These are phyloP conservation scores for Drosophila lutescens DNA, from an alignment of 2,888 invertebrate species.

Conservation along the genomic window DNA sequence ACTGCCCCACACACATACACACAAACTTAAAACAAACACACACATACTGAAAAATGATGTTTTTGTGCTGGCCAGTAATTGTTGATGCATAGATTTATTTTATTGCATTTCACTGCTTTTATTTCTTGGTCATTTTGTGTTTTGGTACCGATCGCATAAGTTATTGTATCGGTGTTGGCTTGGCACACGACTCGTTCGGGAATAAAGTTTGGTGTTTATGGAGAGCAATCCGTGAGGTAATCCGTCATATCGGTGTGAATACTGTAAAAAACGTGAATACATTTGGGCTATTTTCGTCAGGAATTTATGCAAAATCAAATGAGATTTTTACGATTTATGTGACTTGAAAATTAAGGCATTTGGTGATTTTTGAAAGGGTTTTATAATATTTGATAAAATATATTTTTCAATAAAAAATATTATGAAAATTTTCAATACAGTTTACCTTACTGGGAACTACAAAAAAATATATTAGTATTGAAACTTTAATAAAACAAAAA, in stretches of 20 bases:
- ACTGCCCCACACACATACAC: constrained; percentile 51
- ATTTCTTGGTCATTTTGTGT: constrained; percentile 20
- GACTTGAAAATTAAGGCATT: constrained; percentile 5
- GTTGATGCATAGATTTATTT: constrained; percentile 45
- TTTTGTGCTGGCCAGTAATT: constrained; percentile 52
- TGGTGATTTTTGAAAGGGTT: neutral
- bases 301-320: constrained; percentile 32
- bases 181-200: constrained; percentile 47
- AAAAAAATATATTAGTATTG: too few species aligned
- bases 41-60: constrained; percentile 57
- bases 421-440: too few species aligned
- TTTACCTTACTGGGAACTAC: neutral
- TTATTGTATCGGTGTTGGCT: constrained; percentile 28
- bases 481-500: too few species aligned
- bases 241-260: constrained; percentile 24
- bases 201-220: constrained; percentile 3
- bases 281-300: constrained; percentile 15
- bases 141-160: constrained; percentile 49
- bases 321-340: constrained; percentile 20
- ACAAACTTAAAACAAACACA: constrained; percentile 21
- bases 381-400: neutral
- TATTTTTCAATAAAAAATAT: neutral
- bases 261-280: constrained; percentile 15
- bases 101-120: constrained; percentile 42
- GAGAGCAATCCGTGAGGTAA: constrained; percentile 13